Conservation (phyloP, 2,888 invertebrate species). For the Drosophila rubida region DNA sequence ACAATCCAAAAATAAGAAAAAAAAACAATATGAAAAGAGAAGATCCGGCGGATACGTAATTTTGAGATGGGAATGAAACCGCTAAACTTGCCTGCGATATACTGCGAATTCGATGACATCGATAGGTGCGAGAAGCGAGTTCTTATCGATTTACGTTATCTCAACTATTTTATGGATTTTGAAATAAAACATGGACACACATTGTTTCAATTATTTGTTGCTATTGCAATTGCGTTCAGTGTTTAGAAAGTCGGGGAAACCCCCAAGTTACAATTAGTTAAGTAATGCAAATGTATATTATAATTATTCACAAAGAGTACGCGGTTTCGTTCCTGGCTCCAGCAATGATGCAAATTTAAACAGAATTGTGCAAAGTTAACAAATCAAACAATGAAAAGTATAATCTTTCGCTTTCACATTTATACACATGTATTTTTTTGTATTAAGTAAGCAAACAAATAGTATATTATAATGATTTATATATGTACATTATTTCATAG, state of each 20-base stretch:
- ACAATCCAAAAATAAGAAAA: background rate
- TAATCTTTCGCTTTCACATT: constrained; percentile 40
- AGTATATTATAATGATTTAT: constrained; percentile 9
- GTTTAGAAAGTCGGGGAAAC: constrained; percentile 1
- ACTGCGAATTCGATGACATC: constrained; percentile 30
- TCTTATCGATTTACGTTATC: background rate
- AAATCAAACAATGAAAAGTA: constrained; percentile 29
- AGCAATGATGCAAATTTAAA: constrained; percentile 9
- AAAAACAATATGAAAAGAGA: background rate
- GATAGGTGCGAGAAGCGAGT: constrained; percentile 12
- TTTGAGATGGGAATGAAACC: constrained; percentile 38
- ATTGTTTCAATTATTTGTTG: background rate
- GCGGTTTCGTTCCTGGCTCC: constrained; percentile 47
- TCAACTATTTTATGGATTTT: background rate
- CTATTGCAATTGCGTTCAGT: constrained; percentile 3
- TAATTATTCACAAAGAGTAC: constrained; percentile 1
- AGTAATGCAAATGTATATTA: constrained; percentile 5
- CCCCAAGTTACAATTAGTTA: background rate
- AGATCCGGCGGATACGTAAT: constrained; percentile 13
- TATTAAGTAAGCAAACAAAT: constrained; percentile 27
- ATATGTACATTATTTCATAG: constrained; percentile 42
- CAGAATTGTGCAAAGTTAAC: constrained; percentile 44
- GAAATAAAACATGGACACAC: background rate
- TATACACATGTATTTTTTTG: constrained; percentile 35
- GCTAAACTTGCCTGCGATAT: constrained; percentile 35